Conservation (phyloP, 2,888 invertebrate species). For the Sminthurinus aureus region DNA sequence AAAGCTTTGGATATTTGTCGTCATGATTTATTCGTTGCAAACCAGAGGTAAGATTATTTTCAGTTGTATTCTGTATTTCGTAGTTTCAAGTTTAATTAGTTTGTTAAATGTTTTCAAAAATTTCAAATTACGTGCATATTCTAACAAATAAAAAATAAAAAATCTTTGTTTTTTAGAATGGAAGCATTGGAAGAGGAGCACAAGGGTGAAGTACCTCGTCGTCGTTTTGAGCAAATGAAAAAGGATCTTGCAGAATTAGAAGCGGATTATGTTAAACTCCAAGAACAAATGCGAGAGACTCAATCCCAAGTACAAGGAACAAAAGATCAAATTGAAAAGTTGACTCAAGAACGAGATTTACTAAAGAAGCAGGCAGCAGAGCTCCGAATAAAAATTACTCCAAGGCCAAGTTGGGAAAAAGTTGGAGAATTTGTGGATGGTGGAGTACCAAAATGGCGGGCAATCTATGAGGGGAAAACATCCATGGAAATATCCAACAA, state of each 20-base stretch:
- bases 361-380: slow-evolving; percentile 33
- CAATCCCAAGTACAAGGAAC: slow-evolving; percentile 16
- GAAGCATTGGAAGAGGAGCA: slow-evolving; percentile 44
- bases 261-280: slow-evolving; percentile 2
- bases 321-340: slow-evolving; percentile 32
- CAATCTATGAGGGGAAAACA: slow-evolving; percentile 64
- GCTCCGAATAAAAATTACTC: slow-evolving; percentile 41
- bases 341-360: slow-evolving; percentile 36
- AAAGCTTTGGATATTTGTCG: slow-evolving; percentile 31
- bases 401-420: slow-evolving; percentile 49
- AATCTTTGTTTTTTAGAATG: slow-evolving; percentile 34
- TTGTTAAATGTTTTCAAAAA: too few relatives aligned
- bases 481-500: slow-evolving; percentile 65
- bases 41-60: slow-evolving; percentile 33
- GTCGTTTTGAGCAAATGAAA: neutral
- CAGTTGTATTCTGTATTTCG: too few relatives aligned
- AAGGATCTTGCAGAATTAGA: neutral
- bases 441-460: slow-evolving; percentile 67
- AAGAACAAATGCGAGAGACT: slow-evolving; percentile 7
- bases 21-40: slow-evolving; percentile 47
- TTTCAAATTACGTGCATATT: too few relatives aligned
- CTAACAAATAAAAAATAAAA: too few relatives aligned
- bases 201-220: slow-evolving; percentile 48
- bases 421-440: slow-evolving; percentile 67
- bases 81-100: too few relatives aligned